These are phyloP conservation scores for Zoanthus gigantus DNA, from an alignment of 92 coral and sea anemone species.

Conservation along the genomic window DNA sequence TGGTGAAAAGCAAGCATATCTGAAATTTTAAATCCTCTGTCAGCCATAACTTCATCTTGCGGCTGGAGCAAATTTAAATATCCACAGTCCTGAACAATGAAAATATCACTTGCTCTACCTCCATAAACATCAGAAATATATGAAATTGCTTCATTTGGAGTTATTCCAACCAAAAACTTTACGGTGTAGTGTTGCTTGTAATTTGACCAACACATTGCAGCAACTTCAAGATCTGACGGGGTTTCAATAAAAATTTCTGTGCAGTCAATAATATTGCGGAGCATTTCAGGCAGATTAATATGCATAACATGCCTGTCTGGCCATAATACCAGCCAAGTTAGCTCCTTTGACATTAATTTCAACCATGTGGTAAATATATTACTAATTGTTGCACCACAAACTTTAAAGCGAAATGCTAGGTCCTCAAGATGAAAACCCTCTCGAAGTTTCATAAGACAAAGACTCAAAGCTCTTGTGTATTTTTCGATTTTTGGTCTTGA, in stretches of 20 bases:
- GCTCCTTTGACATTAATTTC: slow-evolving; percentile 26
- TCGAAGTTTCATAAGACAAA: slow-evolving; percentile 11
- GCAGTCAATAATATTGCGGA: too few relatives aligned
- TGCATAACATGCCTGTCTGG: slow-evolving; percentile 10
- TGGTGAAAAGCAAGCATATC: slow-evolving; percentile 51
- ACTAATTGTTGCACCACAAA: neutral
- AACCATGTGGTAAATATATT: slow-evolving; percentile 28
- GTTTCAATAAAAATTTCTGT: too few relatives aligned
- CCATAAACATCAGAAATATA: slow-evolving; percentile 59
- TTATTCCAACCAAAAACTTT: slow-evolving; percentile 59
- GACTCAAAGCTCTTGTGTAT: neutral
- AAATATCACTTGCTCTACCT: slow-evolving; percentile 67
- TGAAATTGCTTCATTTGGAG: slow-evolving; percentile 59
- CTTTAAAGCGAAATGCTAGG: slow-evolving; percentile 31
- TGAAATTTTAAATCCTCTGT: slow-evolving; percentile 50
- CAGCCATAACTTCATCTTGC: slow-evolving; percentile 52
- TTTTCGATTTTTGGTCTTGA: neutral
- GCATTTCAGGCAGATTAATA: slow-evolving; percentile 14
- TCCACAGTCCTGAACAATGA: slow-evolving; percentile 55
- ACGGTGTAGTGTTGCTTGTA: slow-evolving; percentile 31
- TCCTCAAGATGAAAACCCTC: neutral
- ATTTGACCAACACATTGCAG: too few relatives aligned
- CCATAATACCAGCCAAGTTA: neutral
- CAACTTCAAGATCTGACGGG: too few relatives aligned
- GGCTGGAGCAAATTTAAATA: slow-evolving; percentile 52